These are phyloP conservation scores for Caenorhabditis inopinata DNA, from an alignment of 1,140 invertebrate species.

Conservation along the genomic window DNA sequence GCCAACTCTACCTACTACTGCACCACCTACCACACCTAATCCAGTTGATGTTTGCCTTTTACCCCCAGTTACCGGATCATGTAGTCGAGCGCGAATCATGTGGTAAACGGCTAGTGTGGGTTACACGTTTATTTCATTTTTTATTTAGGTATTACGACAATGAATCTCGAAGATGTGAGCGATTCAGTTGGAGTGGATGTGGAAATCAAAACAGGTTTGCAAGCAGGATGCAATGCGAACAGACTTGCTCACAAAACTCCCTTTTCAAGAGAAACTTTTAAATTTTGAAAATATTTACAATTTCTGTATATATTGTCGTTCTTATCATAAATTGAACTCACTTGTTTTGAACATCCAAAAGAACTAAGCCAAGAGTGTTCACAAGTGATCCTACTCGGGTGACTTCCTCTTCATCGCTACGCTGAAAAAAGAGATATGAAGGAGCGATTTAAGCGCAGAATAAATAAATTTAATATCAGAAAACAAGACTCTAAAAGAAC, in stretches of 20 bases:
- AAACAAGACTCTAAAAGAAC: too few species aligned
- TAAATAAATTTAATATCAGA: too few species aligned
- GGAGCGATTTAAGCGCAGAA: too few species aligned
- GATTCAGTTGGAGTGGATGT: slow-evolving; percentile 50
- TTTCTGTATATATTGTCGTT: background rate
- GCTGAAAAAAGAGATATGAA: background rate
- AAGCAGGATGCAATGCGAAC: slow-evolving; percentile 28
- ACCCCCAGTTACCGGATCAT: slow-evolving; percentile 46
- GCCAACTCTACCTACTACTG: slow-evolving; percentile 32
- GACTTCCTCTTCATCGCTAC: background rate
- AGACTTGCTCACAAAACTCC: slow-evolving; percentile 10
- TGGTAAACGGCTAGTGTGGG: slow-evolving; percentile 8
- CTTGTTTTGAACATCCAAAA: slow-evolving; percentile 50
- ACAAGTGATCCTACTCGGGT: slow-evolving; percentile 32
- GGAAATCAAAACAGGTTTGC: slow-evolving; percentile 44
- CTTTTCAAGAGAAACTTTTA: slow-evolving; percentile 19
- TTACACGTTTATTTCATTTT: background rate
- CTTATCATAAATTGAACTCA: slow-evolving; percentile 38
- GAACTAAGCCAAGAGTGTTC: slow-evolving; percentile 35
- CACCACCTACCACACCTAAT: slow-evolving; percentile 13
- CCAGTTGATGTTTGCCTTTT: slow-evolving; percentile 40
- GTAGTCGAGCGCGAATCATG: slow-evolving; percentile 42
- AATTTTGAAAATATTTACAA: background rate
- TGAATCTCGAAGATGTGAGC: slow-evolving; percentile 43
- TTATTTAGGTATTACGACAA: slow-evolving; percentile 41